A percentile compares a stretch with the other conserved stretches of the same genome.
These are phyloP conservation scores for Crotalus tigris DNA, from an alignment of 2,113 vertebrate species.

Conservation along the genomic window DNA sequence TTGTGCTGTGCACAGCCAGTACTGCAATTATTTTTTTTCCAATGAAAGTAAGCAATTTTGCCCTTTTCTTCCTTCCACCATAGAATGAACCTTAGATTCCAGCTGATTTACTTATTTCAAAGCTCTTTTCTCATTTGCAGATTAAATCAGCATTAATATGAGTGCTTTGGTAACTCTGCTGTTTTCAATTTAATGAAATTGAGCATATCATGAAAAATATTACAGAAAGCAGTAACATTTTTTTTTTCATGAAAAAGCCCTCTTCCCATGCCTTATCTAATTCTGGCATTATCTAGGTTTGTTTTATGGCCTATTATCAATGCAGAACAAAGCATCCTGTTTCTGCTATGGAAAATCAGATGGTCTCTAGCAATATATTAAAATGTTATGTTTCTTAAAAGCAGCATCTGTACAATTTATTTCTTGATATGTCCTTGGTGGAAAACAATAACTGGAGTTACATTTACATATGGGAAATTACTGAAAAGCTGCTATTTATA, in stretches of 20 bases:
- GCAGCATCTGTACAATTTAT: not conserved
- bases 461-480: not conserved
- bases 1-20: not conserved
- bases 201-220: not conserved
- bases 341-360: not conserved
- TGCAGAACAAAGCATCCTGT: not conserved
- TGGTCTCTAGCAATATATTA: not conserved
- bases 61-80: not conserved
- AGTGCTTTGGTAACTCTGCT: not conserved
- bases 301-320: not conserved
- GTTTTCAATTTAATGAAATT: not conserved
- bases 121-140: not conserved
- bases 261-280: not conserved
- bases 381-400: not conserved
- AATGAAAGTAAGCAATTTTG: not conserved
- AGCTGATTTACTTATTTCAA: not conserved
- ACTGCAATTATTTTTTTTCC: not conserved
- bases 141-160: not conserved
- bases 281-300: not conserved
- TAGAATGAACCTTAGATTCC: not conserved
- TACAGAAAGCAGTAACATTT: not conserved
- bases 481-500: not conserved
- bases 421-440: not conserved
- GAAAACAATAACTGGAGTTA: not conserved
- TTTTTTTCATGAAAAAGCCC: not conserved